These are phyloP conservation scores for Emberiza fucata DNA, from an alignment of 2,113 vertebrate genomes.

Conservation along the genomic window DNA sequence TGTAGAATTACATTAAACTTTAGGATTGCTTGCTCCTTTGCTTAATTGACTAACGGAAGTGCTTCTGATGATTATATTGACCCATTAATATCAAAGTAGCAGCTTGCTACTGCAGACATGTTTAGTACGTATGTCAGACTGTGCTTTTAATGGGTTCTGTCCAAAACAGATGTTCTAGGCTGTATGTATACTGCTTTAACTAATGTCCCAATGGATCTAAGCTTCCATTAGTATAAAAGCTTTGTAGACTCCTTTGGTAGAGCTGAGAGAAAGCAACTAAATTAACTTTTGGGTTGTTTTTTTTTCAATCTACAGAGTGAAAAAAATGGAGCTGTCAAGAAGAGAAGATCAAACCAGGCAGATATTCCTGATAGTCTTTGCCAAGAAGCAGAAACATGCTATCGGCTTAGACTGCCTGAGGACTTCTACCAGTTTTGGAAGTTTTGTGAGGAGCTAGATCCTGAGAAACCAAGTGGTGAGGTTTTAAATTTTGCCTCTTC, in stretches of 20 bases:
- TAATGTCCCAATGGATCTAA: neutral
- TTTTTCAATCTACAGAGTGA: slow-evolving; percentile 57
- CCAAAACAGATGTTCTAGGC: neutral
- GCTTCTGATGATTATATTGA: neutral
- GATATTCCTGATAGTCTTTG: slow-evolving; percentile 52
- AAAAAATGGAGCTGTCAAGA: slow-evolving; percentile 75
- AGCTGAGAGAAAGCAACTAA: neutral
- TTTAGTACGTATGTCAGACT: neutral
- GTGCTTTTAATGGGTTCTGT: neutral
- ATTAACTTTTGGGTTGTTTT: neutral
- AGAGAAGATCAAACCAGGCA: slow-evolving; percentile 59
- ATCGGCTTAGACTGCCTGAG: slow-evolving; percentile 85
- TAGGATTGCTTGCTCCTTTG: neutral
- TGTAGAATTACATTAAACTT: neutral
- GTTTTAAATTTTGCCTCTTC: neutral
- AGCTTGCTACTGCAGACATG: neutral
- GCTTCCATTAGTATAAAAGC: neutral
- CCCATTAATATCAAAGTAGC: neutral
- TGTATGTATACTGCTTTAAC: neutral
- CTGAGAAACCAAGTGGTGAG: slow-evolving; percentile 85
- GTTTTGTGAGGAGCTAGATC: slow-evolving; percentile 83
- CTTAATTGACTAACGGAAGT: neutral
- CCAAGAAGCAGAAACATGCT: slow-evolving; percentile 79
- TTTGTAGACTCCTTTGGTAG: neutral
- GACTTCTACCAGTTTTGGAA: slow-evolving; percentile 95